Percentiles rank a stretch among this genome's conserved stretches.
Conservation (phyloP, 2,797 vertebrate species). For the Chrysolophus pictus region DNA sequence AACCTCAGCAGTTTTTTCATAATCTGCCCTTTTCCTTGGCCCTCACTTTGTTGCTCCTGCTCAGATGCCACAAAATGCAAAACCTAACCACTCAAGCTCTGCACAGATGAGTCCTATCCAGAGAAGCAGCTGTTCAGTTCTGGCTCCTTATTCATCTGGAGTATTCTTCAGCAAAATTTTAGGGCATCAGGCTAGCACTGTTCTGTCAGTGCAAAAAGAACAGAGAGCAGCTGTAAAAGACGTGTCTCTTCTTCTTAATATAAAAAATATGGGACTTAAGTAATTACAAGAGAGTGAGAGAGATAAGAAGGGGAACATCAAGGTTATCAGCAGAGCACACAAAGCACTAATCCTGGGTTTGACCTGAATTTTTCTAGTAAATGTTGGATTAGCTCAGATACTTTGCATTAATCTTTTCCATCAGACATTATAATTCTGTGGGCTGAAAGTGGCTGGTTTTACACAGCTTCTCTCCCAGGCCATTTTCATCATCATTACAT, state of each 20-base stretch:
- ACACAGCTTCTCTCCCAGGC: background rate
- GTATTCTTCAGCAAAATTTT: background rate
- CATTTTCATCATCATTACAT: background rate
- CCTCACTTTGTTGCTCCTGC: background rate
- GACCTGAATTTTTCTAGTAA: conserved; percentile 57
- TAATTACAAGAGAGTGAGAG: background rate
- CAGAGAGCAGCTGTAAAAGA: background rate
- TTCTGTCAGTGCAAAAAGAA: background rate
- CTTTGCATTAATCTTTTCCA: conserved; percentile 55
- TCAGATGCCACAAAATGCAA: background rate
- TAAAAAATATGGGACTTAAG: background rate
- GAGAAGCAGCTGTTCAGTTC: conserved; percentile 10
- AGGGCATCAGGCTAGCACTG: background rate
- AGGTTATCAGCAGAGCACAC: conserved; percentile 26
- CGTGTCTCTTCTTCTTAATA: rapidly evolving
- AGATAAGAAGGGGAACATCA: background rate
- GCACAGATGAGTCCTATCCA: background rate
- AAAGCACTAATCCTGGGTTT: conserved; percentile 44
- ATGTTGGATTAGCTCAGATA: conserved; percentile 38
- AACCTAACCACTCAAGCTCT: background rate
- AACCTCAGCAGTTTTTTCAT: background rate
- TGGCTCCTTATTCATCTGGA: background rate
- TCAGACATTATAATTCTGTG: conserved; percentile 15
- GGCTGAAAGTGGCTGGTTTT: conserved; percentile 3
- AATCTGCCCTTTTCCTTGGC: background rate